Evolutionary conservation across 2,797 vertebrate species (phyloP).

Genomic region (Phyllotis vaccarum): DNA sequence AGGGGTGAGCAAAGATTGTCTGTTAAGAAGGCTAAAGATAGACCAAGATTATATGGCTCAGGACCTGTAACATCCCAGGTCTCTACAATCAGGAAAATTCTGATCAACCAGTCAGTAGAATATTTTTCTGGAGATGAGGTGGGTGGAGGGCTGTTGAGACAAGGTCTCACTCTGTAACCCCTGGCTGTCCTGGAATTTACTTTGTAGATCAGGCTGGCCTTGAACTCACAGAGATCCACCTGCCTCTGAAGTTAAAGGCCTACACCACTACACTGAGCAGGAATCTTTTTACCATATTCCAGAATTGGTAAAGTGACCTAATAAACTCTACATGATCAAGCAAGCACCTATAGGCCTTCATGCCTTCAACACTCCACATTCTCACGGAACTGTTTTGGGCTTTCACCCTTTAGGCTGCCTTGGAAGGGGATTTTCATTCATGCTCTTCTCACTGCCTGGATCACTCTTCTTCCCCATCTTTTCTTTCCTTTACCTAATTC

Average conservation of each 20-base stretch:
- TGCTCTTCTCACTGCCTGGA: neutral
- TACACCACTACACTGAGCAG: neutral
- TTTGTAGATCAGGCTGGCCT: neutral
- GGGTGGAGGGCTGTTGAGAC: neutral
- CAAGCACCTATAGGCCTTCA: accelerated
- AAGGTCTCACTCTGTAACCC: neutral
- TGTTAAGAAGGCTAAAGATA: neutral
- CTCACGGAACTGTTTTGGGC: neutral
- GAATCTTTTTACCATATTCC: neutral
- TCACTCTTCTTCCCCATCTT: neutral
- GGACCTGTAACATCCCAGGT: neutral
- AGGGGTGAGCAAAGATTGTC: neutral
- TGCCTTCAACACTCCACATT: neutral
- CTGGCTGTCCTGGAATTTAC: neutral
- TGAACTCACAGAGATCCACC: neutral
- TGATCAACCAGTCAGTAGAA: neutral
- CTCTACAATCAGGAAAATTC: neutral
- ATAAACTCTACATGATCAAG: neutral
- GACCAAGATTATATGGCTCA: neutral
- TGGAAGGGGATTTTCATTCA: neutral
- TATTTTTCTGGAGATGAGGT: neutral
- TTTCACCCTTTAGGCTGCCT: neutral
- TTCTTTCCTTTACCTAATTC: neutral
- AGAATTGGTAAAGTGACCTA: neutral
- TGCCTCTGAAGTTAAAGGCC: neutral